Evolutionary conservation across 2,888 invertebrate genomes (phyloP), one percentile per base, ranked within the genome.

Genomic region (Phasia obesa): DNA sequence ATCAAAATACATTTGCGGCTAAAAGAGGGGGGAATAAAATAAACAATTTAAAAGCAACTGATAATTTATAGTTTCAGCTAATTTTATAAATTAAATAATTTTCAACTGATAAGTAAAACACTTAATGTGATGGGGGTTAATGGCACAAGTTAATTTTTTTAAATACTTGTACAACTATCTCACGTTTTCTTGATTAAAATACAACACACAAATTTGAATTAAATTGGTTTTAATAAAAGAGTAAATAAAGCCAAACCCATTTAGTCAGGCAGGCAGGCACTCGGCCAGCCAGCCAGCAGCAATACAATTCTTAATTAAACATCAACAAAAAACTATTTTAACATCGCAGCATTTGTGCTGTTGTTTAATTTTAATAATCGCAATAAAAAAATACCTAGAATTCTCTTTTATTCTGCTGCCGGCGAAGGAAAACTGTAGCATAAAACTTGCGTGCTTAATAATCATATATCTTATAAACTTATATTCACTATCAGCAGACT

Each of bases 211-310:
- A 79, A 83, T 75, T 83, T 83, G 83, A 75, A 83, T 83, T 83
- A 83, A 79, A 83, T 83, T 83, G 82, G 82, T 75, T 65, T 71
- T 83, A 83, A 83, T 83, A 70, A 79, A 83, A 83, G 82, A 83
- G 82, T 83, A 83, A 83, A 83, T 77, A 77, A 69, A 62, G 44
- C 35, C 65, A 49, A 75, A 38, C 75, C 47, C 47, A 44, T 53
- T 53, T 31, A 42, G 15, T 2, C 64, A 21, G 25, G 4, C 42
- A 27, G 9, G 6, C 19, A 38, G 25, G 4, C 42, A 27, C 5
- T 6, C 19, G 25, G 17, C 1, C 64, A 27, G 19, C 1, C 15
- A 47, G 21, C 35, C 65, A 47, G 47, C 65, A 49, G 13, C 47
- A 25, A 25, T 17, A 60, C 17, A 60, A 27, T 31, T 23, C 57